Evolutionary conservation across 2,888 invertebrate species (phyloP), one percentile per base, ranked within the genome.

Genomic region (Allacma fusca): DNA sequence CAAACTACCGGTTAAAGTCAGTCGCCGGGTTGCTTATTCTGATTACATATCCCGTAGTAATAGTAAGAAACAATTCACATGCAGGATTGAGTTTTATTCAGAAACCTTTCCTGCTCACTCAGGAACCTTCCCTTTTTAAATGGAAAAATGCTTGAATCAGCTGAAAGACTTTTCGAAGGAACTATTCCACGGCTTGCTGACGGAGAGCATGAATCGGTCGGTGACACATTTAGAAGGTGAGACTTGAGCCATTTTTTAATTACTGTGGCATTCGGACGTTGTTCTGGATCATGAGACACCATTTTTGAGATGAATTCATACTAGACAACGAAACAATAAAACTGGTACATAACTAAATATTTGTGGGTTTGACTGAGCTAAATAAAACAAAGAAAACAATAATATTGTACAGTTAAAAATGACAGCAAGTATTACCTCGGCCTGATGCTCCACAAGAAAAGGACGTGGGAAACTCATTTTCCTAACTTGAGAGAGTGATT

Each of bases 231-330:
- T 28, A 26, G 50, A 16, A 43, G 50, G 28, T 74, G 74, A 44
- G 23, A 28, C 40, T 67, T 74, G 13, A 74, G n/a, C 82, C 83
- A 83, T 1, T 59, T 28, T 73, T 80, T 84, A 13, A 85, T 82
- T 64, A 79, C 78, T 1, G 77, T 73, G 12, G 84, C 83, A 78
- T 83, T 83, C 4, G 96, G 95, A 1, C 97, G 89, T 79, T 89
- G 88, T 2, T 89, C 88, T 0, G 96, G 95, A 78, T 91, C 89
- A 2, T 89, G 87, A 80, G 93, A 92, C 62, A 97, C 87, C 94
- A 97, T 94, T 86, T 91, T 87, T 81, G 90, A 90, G 13, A 97
- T 88, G 77, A 69, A 43, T 43, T 12, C 40, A 43, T 13, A 4
- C 19, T 21, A 69, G 2, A 69, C 4, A n/a, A 21, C 23, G 12